Percentiles rank a stretch among this genome's conserved stretches.
Evolutionary conservation across 2,113 vertebrate genomes (phyloP).

Genomic region (Melanerpes aurifrons): DNA sequence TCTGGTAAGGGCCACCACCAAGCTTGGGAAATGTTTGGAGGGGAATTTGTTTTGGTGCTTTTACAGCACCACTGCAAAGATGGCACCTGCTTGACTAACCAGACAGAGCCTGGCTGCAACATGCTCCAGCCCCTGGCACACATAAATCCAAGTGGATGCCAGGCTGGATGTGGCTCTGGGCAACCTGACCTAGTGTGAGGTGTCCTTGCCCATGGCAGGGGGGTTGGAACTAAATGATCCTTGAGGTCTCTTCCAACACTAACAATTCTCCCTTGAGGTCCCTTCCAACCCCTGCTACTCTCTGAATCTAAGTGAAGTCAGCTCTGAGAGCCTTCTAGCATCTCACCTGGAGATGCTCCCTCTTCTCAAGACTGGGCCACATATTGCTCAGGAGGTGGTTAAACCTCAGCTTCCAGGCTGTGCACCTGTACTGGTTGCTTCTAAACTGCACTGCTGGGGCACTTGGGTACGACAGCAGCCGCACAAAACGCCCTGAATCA

Average conservation of each 20-base stretch:
- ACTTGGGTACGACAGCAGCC: rapidly evolving
- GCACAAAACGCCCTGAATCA: background rate
- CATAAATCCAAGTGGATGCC: rapidly evolving
- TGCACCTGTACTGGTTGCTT: background rate
- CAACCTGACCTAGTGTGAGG: too few relatives aligned
- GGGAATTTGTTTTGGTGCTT: background rate
- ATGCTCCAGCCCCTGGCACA: rapidly evolving
- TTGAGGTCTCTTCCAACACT: too few relatives aligned
- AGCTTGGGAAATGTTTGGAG: rapidly evolving
- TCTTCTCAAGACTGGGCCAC: background rate
- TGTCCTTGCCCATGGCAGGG: too few relatives aligned
- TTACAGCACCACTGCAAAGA: rapidly evolving
- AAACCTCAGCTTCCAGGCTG: background rate
- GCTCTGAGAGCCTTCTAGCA: background rate
- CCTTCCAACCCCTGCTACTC: too few relatives aligned
- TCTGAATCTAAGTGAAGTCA: too few relatives aligned
- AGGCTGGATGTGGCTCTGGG: background rate
- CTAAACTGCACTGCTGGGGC: background rate
- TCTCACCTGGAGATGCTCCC: background rate
- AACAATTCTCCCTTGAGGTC: too few relatives aligned
- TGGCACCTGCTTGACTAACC: background rate
- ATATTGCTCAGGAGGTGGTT: rapidly evolving
- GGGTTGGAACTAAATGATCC: too few relatives aligned
- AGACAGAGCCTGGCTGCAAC: rapidly evolving
- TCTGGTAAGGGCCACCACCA: too few relatives aligned